Base-by-base conservation (phyloP, 37 sponge, comb jelly and placozoan genomes). In the Bolinopsis microptera region DNA sequence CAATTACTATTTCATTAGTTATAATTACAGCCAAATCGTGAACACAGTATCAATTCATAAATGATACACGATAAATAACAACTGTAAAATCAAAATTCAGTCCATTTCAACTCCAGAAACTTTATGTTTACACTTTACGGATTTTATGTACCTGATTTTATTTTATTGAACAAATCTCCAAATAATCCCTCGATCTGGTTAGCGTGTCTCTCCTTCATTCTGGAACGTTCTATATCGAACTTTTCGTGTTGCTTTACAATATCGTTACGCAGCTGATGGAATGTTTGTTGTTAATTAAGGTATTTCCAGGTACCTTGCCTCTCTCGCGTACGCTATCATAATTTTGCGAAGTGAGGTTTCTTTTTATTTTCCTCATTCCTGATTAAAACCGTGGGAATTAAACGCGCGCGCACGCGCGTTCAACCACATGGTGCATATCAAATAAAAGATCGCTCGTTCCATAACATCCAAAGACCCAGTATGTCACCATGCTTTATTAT, bases 141-240 rank as follows among this genome's bases (percentile, higher is more conserved):
- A n/a, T n/a, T n/a, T n/a, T n/a, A n/a, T n/a, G 1, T 80, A 80
- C 82, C 82, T 80, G 82, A 18, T 80, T 80, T 32, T 16, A 80
- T 80, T 80, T 80, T 80, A 37, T 80, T 33, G 82, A 80, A 80
- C 22, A 80, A 22, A 33, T 80, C 82, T 5, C 82, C 82, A 33
- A 80, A 80, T 0, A 80, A 37, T 33, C 82, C 82, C 37, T 80
- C 82, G 8, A 80, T 80, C 32, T 80, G 82, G 9, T 80, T 80
- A 22, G 82, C 82, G 37, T 80, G 82, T 35, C 82, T 2, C 82
- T 80, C 82, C 82, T 80, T 80, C 82, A 80, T 80, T 22, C 82
- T 80, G 9, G 82, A 28, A 32, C 82, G 24, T 31, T 80, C 82
- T 13, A 80, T 33, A 80, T 80, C 82, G 32, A 80, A 80, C 82